Base-by-base conservation (phyloP, 2,797 vertebrate species). In the Scarus forsteni region DNA sequence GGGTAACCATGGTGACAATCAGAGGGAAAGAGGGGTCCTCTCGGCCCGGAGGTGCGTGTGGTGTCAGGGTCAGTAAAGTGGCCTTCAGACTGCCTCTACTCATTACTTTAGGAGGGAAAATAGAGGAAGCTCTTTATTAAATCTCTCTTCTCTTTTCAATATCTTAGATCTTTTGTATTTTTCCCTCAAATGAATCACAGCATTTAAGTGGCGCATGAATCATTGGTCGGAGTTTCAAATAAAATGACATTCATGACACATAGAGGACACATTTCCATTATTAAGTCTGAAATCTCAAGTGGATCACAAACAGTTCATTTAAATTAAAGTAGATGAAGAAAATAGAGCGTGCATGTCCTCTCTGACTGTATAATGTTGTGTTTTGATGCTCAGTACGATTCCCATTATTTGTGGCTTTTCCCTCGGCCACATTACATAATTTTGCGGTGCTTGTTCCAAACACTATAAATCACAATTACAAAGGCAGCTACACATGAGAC, bases 1-100 rank as follows among this genome's bases (percentile, higher is more conserved):
- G 78, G 39, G 88, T 86, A 85, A 72, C 92, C 77, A 87, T 86
- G 57, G 77, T 6, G 60, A 87, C 84, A 74, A 67, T 65, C 45
- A 43, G 60, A 59, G 50, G 3, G 11, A 60, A n/a, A 66, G 54
- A 8, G 42, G 52, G 68, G 51, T 63, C 3, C 40, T 44, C 14
- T 49, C 2, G 10, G 53, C 66, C 63, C 64, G 0, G 7, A 60
- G 75, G 70, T 48, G 53, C 58, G 49, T 50, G 54, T 38, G 40
- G 58, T 19, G 60, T 69, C 65, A 57, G 72, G 75, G 73, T 88
- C 84, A 75, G 70, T 3, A 65, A 15, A 7, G 63, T 45, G 60
- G 75, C 70, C 53, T 79, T 80, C 69, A 80, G 13, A 74, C 56
- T 16, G 42, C 50, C 40, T 45, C 48, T 65, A n/a, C 18, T 39